phyloP scores from a whole-genome alignment of 1,140 invertebrate species.

The Hyles euphorbiae region DNA sequence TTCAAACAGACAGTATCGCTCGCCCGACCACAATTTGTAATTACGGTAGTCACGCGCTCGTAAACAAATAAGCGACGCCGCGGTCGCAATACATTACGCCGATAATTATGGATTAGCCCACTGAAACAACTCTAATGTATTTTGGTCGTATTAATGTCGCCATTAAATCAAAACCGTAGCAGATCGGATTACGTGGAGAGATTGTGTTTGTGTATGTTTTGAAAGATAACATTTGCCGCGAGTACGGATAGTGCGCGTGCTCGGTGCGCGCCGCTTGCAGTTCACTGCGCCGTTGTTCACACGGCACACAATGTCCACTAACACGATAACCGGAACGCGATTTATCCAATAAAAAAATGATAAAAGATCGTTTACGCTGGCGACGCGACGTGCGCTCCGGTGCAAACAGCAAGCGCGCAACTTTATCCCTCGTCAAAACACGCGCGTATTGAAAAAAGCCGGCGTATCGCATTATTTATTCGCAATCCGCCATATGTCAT shows the following conservation, averaged over 20 bases:
- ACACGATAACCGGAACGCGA: too few relatives aligned
- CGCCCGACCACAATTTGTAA: conserved; percentile 28
- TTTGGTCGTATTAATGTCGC: conserved; percentile 29
- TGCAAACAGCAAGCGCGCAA: conserved; percentile 15
- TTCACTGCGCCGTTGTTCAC: too few relatives aligned
- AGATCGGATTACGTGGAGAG: conserved; percentile 23
- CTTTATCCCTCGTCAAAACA: conserved; percentile 24
- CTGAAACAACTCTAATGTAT: conserved; percentile 37
- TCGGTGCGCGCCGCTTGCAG: too few relatives aligned
- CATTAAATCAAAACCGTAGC: conserved; percentile 30
- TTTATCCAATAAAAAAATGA: conserved; percentile 22
- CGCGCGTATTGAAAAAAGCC: conserved; percentile 21
- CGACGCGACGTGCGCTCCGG: conserved; percentile 13
- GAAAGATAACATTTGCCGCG: conserved; percentile 18
- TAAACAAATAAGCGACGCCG: conserved; percentile 31
- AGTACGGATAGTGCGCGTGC: background rate
- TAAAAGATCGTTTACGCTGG: conserved; percentile 37
- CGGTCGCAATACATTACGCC: conserved; percentile 33
- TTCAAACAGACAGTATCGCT: conserved; percentile 23
- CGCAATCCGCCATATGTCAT: conserved; percentile 25
- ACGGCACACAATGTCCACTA: too few relatives aligned
- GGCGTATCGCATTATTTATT: conserved; percentile 30
- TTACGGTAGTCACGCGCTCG: conserved; percentile 32
- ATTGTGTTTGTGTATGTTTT: conserved; percentile 20
- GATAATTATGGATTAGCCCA: conserved; percentile 51